Conservation (phyloP, 2,888 invertebrate genomes). For the Torymus aiolomorphi region DNA sequence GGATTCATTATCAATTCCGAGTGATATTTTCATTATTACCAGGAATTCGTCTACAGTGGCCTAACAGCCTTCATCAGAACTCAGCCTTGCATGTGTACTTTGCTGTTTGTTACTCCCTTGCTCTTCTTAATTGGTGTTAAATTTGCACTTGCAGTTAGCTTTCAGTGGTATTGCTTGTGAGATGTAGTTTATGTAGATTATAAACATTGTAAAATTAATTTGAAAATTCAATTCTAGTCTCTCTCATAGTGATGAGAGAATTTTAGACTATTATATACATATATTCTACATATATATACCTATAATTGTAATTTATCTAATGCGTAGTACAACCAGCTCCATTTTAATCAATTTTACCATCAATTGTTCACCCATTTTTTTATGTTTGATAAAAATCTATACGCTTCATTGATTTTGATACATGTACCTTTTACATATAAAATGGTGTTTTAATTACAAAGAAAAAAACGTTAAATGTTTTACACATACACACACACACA, state of each 20-base stretch:
- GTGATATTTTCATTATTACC: conserved; percentile 16
- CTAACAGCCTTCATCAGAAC: conserved; percentile 33
- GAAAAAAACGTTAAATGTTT: neutral
- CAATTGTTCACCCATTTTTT: conserved; percentile 34
- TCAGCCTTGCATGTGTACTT: conserved; percentile 44
- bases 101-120: conserved; percentile 25
- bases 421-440: conserved; percentile 24
- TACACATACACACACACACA: neutral
- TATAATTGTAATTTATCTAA: conserved; percentile 29
- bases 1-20: conserved; percentile 7
- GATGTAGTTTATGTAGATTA: conserved; percentile 40
- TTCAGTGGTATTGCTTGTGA: conserved; percentile 7
- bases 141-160: conserved; percentile 23
- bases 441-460: conserved; percentile 8
- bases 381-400: conserved; percentile 42
- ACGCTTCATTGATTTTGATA: conserved; percentile 44
- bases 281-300: neutral
- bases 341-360: conserved; percentile 30
- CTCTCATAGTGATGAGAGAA: conserved; percentile 32
- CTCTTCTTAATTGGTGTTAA: conserved; percentile 26
- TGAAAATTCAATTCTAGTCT: conserved; percentile 22
- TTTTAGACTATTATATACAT: neutral
- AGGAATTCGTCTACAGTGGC: conserved; percentile 29
- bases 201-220: conserved; percentile 20
- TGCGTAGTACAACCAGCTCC: neutral